Conservation (phyloP, 2,888 invertebrate species). For the Noctua janthe region DNA sequence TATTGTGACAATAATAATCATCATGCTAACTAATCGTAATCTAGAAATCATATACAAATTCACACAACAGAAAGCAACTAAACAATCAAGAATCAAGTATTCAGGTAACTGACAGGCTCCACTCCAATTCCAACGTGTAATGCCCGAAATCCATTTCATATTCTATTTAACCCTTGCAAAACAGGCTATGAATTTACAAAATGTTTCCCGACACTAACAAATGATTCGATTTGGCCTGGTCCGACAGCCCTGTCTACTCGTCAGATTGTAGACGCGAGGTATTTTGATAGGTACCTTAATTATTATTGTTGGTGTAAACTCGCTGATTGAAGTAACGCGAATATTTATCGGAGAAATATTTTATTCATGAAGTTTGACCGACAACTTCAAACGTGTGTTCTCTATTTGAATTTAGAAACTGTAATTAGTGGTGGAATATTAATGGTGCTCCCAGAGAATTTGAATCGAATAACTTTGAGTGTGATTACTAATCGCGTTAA, state of each 20-base stretch:
- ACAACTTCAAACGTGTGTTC: slow-evolving; percentile 54
- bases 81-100: slow-evolving; percentile 26
- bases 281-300: slow-evolving; percentile 72
- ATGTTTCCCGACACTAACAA: slow-evolving; percentile 57
- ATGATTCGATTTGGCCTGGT: slow-evolving; percentile 62
- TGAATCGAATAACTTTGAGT: slow-evolving; percentile 41
- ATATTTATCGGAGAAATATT: slow-evolving; percentile 46
- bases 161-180: slow-evolving; percentile 47
- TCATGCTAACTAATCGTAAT: not conserved
- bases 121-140: slow-evolving; percentile 40
- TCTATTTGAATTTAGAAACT: slow-evolving; percentile 54
- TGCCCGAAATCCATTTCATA: slow-evolving; percentile 43
- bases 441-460: slow-evolving; percentile 36
- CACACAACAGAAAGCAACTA: slow-evolving; percentile 7
- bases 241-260: slow-evolving; percentile 57
- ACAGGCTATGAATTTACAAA: slow-evolving; percentile 57
- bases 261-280: slow-evolving; percentile 78
- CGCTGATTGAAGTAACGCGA: slow-evolving; percentile 50
- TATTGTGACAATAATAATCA: not conserved
- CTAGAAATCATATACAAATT: not conserved
- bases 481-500: slow-evolving; percentile 38
- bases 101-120: slow-evolving; percentile 45
- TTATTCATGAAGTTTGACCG: slow-evolving; percentile 59
- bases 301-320: slow-evolving; percentile 76
- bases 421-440: slow-evolving; percentile 52